Base-by-base conservation (phyloP, 2,113 vertebrate genomes). In the Malurus elegans region DNA sequence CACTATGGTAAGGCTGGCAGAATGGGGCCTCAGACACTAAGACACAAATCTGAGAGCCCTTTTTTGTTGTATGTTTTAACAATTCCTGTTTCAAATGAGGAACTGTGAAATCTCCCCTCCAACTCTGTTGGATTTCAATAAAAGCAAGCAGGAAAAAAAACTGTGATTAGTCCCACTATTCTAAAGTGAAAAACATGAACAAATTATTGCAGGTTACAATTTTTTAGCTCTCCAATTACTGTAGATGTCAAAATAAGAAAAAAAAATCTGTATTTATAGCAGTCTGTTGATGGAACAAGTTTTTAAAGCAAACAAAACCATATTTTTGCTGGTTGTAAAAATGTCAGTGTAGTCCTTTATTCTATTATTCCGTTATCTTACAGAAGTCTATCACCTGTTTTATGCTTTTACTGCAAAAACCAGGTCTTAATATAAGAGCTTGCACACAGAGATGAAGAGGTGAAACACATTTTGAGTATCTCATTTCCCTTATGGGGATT, bases 261-360 rank as follows among this genome's bases (percentile, higher is more conserved):
- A 76, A 56, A 31, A 32, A 23, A 18, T 10, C 48, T 34, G 8
- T 66, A 86, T 76, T 88, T 76, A 51, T 42, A 87, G 69, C 47
- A 66, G 6, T 26, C 56, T 56, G 31, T 51, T 18, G 51, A 87
- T 12, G 14, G 25, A 89, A 34, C 10, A 66, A 81, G 69, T 74
- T 89, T 88, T 86, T 38, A 86, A 74, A 86, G 64, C 42, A 84
- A 94, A 86, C 15, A 62, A 48, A 90, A 53, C 18, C 14, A 5
- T 42, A 26, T 78, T 84, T 92, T 83, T 91, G 67, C 51, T 78
- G 56, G 13, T 45, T 10, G 60, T 50, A 57, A 86, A 66, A 78
- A 86, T 0, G 0, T 8, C 76, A 48, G 0, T 1, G 8, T 29
- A 66, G 60, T 38, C 72, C 21, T 28, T 83, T 72, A 73, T 25